These are phyloP conservation scores for Telmatochromis sp. DNA, from an alignment of 2,113 vertebrate species.

Conservation along the genomic window DNA sequence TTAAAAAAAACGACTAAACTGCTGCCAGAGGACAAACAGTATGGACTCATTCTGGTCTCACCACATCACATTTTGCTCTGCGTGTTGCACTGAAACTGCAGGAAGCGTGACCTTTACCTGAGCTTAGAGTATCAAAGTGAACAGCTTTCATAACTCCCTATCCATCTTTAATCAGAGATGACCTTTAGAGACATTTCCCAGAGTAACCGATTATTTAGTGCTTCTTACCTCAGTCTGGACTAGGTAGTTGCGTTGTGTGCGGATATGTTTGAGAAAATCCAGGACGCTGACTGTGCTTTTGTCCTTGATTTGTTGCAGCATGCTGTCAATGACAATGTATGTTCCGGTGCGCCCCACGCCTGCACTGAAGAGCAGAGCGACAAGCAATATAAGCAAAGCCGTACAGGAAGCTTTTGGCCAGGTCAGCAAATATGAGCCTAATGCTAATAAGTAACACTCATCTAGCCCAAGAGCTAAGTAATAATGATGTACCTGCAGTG, in stretches of 20 bases:
- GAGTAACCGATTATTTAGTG: neutral
- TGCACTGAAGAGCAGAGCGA: slow-evolving; percentile 71
- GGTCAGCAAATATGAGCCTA: neutral
- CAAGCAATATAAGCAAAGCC: slow-evolving; percentile 5
- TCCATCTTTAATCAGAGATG: slow-evolving; percentile 29
- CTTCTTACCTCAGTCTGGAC: slow-evolving; percentile 95
- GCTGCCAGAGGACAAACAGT: neutral
- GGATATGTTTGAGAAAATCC: slow-evolving; percentile 98
- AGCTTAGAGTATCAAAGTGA: slow-evolving; percentile 6
- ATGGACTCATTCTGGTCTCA: neutral
- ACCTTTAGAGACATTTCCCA: slow-evolving; percentile 20
- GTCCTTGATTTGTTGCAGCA: slow-evolving; percentile 98
- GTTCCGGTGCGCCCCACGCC: slow-evolving; percentile 97
- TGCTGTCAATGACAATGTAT: slow-evolving; percentile 98
- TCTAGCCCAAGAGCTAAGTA: neutral
- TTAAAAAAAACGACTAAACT: neutral
- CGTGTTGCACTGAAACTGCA: neutral
- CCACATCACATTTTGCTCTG: neutral
- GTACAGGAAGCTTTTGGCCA: neutral
- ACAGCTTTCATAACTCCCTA: slow-evolving; percentile 1
- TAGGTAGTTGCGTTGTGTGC: slow-evolving; percentile 99
- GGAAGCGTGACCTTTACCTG: slow-evolving; percentile 24
- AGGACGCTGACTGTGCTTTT: slow-evolving; percentile 98
- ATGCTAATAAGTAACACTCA: neutral
- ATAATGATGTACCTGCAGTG: slow-evolving; percentile 87